These are phyloP conservation scores for Drosophila quinaria DNA, from an alignment of 2,888 invertebrate species.

Conservation along the genomic window DNA sequence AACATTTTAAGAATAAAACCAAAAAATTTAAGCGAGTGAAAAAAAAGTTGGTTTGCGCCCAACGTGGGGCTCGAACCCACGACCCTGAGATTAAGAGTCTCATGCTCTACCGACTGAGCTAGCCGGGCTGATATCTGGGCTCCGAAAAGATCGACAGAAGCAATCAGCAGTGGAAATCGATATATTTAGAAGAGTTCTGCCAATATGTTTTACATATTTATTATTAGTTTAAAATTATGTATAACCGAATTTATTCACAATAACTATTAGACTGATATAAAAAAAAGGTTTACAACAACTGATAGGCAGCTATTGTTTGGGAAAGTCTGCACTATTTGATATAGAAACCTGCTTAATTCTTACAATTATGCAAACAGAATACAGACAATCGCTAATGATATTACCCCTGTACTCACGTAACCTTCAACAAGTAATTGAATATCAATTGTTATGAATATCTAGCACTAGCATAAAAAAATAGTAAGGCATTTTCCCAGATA, in stretches of 20 bases:
- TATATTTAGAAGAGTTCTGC: neutral
- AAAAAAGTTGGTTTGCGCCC: conserved; percentile 48
- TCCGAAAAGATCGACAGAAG: conserved; percentile 5
- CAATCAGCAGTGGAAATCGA: neutral
- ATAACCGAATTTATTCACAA: neutral
- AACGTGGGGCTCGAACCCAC: conserved; percentile 82
- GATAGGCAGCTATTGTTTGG: neutral
- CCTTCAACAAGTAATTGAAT: too few species aligned
- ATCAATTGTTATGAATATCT: too few species aligned
- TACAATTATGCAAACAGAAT: too few species aligned
- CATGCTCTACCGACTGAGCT: conserved; percentile 81
- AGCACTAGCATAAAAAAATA: too few species aligned
- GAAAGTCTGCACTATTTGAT: neutral
- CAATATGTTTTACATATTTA: neutral
- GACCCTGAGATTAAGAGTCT: conserved; percentile 79
- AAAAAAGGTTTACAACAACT: neutral
- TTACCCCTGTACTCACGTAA: too few species aligned
- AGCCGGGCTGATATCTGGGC: conserved; percentile 52
- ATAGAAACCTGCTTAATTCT: neutral
- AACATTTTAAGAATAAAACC: conserved; percentile 1
- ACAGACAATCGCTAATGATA: too few species aligned
- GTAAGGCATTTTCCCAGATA: too few species aligned
- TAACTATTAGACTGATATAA: neutral
- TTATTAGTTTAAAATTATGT: neutral
- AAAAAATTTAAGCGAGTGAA: neutral